Base-by-base conservation (phyloP, 2,113 vertebrate species). In the Atrichornis clamosus region DNA sequence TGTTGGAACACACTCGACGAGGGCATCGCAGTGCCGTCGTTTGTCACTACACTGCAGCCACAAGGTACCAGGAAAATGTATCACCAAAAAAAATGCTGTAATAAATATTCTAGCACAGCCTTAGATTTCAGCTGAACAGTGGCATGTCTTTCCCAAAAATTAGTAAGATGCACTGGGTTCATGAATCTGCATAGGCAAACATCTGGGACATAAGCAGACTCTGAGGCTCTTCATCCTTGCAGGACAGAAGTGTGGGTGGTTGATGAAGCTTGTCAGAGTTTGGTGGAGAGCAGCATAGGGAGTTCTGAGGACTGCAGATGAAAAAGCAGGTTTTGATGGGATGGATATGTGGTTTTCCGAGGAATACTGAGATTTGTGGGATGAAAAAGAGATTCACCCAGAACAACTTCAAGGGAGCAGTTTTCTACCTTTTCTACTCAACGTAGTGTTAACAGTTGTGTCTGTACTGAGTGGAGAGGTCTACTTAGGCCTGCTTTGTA, bases 1-100 rank as follows among this genome's bases (percentile, higher is more conserved):
- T 4, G 21, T 33, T 33, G 55, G 70, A 50, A 26, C 30, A 52
- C 37, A 27, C 6, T 1, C 0, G 0, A 8, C 0, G 0, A 77
- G 27, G 50, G 74, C 42, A 20, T 49, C 2, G 1, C 0, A 1
- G 32, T 62, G 67, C n/a, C 37, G 33, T 44, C 1, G 0, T 3
- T 1, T 65, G 47, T 70, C 9, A 0, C 70, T 30, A 10, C 7
- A 55, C 27, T 42, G 72, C 41, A 55, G 33, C 20, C 46, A 62
- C 47, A 73, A 85, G 14, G 24, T 60, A 63, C 15, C 59, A 68
- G 68, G n/a, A 64, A 86, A 55, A n/a, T 0, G 2, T 4, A 1
- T 64, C 63, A 72, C 14, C 2, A 52, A 68, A 30, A 70, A 53
- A 41, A 47, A 8, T 3, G 0, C 28, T 63, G 42, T 60, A 37